Conservation (phyloP, 2,797 vertebrate species). For the Carapus acus region DNA sequence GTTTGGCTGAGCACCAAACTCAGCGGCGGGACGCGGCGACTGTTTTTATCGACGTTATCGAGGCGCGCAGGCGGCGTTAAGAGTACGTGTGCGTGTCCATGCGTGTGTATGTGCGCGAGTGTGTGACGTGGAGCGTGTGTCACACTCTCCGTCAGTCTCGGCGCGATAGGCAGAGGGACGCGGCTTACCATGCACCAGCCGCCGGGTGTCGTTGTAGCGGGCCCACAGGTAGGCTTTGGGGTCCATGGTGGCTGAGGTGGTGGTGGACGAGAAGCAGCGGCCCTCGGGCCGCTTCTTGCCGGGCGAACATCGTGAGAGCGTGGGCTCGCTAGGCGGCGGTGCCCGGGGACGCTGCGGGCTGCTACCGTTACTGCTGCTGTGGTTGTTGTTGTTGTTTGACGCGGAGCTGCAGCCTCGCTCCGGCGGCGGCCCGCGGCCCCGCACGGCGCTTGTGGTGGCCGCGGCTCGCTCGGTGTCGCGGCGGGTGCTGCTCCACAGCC, state of each 20-base stretch:
- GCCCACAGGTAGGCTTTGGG: slow-evolving; percentile 64
- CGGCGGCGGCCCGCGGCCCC: slow-evolving; percentile 67
- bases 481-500: slow-evolving; percentile 68
- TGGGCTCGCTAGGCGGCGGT: slow-evolving; percentile 18
- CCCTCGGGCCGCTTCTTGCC: slow-evolving; percentile 50
- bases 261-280: slow-evolving; percentile 55
- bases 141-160: background rate
- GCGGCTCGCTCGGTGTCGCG: too few relatives aligned
- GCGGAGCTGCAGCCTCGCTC: slow-evolving; percentile 37
- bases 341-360: too few relatives aligned
- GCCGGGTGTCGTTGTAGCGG: slow-evolving; percentile 68
- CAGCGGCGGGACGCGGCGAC: too few relatives aligned
- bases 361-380: too few relatives aligned
- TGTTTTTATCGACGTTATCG: too few relatives aligned
- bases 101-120: too few relatives aligned
- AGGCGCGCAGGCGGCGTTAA: background rate
- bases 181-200: slow-evolving; percentile 71
- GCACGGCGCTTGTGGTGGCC: too few relatives aligned
- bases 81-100: too few relatives aligned
- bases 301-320: slow-evolving; percentile 31
- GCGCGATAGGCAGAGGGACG: background rate
- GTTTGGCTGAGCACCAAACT: too few relatives aligned
- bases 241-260: slow-evolving; percentile 50
- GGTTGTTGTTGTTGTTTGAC: too few relatives aligned
- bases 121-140: slow-evolving; percentile 14